Evolutionary conservation across 1,140 invertebrate genomes (phyloP), one percentile per base, ranked within the genome.

Genomic region (Homarus americanus): DNA sequence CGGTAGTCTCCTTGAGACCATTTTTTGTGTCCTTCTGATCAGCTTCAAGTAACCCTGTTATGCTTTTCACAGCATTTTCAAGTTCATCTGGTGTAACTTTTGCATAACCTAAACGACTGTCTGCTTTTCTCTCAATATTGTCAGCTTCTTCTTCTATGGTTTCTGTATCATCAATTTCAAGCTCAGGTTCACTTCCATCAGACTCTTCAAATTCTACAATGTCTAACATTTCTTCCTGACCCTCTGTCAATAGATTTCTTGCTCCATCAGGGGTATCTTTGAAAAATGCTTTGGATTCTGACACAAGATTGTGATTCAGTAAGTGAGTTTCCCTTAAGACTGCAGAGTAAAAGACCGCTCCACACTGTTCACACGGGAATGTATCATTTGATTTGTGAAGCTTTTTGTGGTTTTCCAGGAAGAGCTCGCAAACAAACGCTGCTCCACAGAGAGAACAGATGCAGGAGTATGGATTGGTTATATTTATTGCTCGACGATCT

Each of bases 401-500:
- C 34, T 63, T 76, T 34, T 53, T 75, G 63, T 90, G 88, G 34
- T 66, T 73, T 20, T 76, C 34, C 32, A 83, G 88, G 69, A 76
- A 73, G 4, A 44, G 0, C 12, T 49, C 80, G 28, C 66, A 72
- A 34, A 90, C 84, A 38, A 90, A 90, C 36, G 80, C 66, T 32
- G 88, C 69, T 32, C 80, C 80, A 78, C 88, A 90, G 4, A 28
- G 73, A 2, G 41, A 36, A 63, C 88, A 90, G 12, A 40, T 44
- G n/a, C 53, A 80, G 9, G 88, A 84, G 24, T 28, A 82, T 4
- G 80, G 66, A 9, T 49, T 53, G 15, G 44, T 44, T 20, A 90
- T 73, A 24, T 83, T 83, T 49, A 84, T 80, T 40, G 69, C 49
- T 28, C 88, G 79, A 5, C 88, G 88, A 36, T 90, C 88, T 28